Evolutionary conservation across 2,888 invertebrate species (phyloP), one percentile per base, ranked within the genome.

Genomic region (Andrena fulva): DNA sequence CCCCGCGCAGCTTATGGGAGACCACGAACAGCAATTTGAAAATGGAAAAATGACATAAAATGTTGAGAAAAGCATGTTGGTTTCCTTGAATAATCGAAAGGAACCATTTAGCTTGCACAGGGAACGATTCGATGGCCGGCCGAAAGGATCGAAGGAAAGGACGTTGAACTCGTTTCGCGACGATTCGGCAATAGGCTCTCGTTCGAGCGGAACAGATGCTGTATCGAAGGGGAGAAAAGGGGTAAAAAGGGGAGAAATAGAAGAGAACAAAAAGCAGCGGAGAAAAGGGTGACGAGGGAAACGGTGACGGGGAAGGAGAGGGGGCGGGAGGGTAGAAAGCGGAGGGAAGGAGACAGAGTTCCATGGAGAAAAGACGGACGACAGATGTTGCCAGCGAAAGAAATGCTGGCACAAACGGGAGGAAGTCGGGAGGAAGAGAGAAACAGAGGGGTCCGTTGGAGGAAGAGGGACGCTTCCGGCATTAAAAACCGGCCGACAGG

Each of bases 401-500:
- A 85, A 89, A 87, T 82, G 89, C 81, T 89, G 87, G 85, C 81
- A 89, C 81, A 88, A 89, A 87, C 82, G 89, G 68, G 83, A 86
- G 87, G 88, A 89, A 88, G 86, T 86, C 77, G 88, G 56, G 74
- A 86, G 82, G 83, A 81, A 79, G 84, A 85, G 88, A 85, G 80
- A 77, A 79, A 74, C 77, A 31, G 79, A 73, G 85, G 52, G 84
- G 70, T 2, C 27, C n/a, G 56, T 68, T 60, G 71, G 77, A 79
- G 79, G 80, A 77, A 80, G 83, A 80, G 74, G 80, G 75, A 74
- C 77, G 83, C 88, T 88, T 91, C 90, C 89, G 90, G 87, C 85
- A 88, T 88, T 91, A 85, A 85, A 90, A 89, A 90, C 88, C 90
- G 88, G 87, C 88, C 87, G 89, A 69, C 88, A 84, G 86, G 85